Base-by-base conservation (phyloP, 2,888 invertebrate genomes). In the Diplazon laetatorius region DNA sequence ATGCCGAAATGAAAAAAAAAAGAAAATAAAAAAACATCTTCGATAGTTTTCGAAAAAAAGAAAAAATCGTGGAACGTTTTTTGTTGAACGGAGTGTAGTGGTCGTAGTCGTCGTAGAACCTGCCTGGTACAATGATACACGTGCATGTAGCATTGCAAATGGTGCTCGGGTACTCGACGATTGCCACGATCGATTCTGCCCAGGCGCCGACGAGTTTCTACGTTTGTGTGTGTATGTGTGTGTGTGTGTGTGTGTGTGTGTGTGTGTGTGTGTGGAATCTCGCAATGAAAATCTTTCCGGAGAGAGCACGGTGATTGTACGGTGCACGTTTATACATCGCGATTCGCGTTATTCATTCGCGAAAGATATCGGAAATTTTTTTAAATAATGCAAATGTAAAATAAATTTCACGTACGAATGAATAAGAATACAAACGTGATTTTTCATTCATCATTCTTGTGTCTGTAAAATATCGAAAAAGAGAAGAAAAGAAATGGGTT, bases 131-230 rank as follows among this genome's bases (percentile, higher is more conserved):
- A 39, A 30, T n/a, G 30, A 68, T 44, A n/a, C n/a, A 68, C 68
- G 68, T 57, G 44, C 68, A 30, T 57, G 35, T 44, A 68, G 68
- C 46, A n/a, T 57, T 66, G 52, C 8, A 52, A n/a, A n/a, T n/a
- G 6, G 52, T 12, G 25, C 66, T 25, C 39, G 16, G 39, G 66
- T 42, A 66, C 42, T 42, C 50, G n/a, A 12, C 48, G 59, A 70
- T 70, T 70, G 48, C 70, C 16, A 50, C 59, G 48, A 70, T 70
- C 70, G 70, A 70, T 68, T 57, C 55, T 16, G 18, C n/a, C 25
- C 35, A 39, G n/a, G 16, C 46, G 57, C 14, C n/a, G n/a, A n/a
- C 35, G 30, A 68, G 59, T 70, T 60, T 70, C 70, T 70, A 70
- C 59, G 22, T 20, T 39, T n/a, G n/a, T n/a, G n/a, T n/a, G n/a